Evolutionary conservation across 1,140 invertebrate species (phyloP).

Genomic region (Bombus affinis): DNA sequence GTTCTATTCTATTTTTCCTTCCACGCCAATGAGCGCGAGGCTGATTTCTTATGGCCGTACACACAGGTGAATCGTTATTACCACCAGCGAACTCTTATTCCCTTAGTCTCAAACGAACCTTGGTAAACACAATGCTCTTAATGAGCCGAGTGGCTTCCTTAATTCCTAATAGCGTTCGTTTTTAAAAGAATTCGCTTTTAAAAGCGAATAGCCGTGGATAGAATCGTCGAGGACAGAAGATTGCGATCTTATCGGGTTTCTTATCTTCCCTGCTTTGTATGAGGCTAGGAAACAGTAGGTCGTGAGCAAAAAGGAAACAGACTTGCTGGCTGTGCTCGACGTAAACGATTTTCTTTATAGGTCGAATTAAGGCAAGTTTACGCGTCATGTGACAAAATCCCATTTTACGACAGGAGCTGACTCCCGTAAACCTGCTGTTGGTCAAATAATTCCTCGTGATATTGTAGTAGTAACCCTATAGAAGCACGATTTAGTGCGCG

Average conservation of each 20-base stretch:
- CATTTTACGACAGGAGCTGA: constrained; percentile 61
- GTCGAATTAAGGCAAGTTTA: constrained; percentile 66
- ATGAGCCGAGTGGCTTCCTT: constrained; percentile 1
- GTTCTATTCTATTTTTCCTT: constrained; percentile 47
- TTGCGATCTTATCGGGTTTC: no score
- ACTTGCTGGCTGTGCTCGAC: constrained; percentile 16
- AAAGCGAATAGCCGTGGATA: neutral
- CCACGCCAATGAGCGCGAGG: neutral
- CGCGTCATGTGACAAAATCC: constrained; percentile 63
- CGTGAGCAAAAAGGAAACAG: constrained; percentile 15
- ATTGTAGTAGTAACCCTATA: constrained; percentile 46
- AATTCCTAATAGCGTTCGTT: neutral
- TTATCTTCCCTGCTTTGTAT: no score
- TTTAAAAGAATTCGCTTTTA: neutral
- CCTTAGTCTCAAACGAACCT: neutral
- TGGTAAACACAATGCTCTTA: constrained; percentile 13
- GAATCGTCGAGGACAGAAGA: neutral
- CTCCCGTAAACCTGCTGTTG: constrained; percentile 56
- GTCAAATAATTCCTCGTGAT: constrained; percentile 62
- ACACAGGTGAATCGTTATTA: constrained; percentile 41
- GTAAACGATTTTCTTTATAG: constrained; percentile 66
- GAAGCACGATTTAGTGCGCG: constrained; percentile 16
- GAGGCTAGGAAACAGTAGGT: neutral
- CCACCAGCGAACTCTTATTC: neutral
- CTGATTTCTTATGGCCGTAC: constrained; percentile 1